Evolutionary conservation across 1,140 invertebrate genomes (phyloP).

Genomic region (Luehdorfia chinensis): DNA sequence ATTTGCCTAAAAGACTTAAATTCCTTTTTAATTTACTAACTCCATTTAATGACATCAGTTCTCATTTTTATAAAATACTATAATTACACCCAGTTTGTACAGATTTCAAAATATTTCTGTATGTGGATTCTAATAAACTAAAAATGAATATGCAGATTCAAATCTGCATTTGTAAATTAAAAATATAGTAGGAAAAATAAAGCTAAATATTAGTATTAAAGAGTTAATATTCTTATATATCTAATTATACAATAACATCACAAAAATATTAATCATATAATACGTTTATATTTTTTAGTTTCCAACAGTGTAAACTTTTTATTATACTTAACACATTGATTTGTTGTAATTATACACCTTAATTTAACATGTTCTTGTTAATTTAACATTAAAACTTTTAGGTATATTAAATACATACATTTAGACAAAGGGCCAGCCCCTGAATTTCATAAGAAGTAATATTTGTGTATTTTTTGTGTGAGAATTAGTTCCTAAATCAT

Average conservation of each 20-base stretch:
- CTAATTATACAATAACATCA: neutral
- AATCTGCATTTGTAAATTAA: too few relatives aligned
- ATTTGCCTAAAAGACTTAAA: too few relatives aligned
- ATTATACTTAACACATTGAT: neutral
- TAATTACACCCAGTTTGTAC: neutral
- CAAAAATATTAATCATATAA: neutral
- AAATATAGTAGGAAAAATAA: too few relatives aligned
- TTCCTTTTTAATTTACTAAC: too few relatives aligned
- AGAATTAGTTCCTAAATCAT: slow-evolving; percentile 13
- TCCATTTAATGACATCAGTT: neutral
- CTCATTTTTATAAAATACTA: neutral
- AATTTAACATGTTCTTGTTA: too few relatives aligned
- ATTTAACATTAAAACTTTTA: too few relatives aligned
- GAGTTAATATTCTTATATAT: neutral
- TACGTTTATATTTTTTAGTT: too few relatives aligned
- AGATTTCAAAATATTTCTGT: neutral
- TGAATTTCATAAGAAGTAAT: slow-evolving; percentile 43
- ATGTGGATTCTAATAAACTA: too few relatives aligned
- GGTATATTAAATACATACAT: too few relatives aligned
- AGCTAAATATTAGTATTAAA: neutral
- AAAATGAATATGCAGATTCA: too few relatives aligned
- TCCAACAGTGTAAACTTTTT: neutral
- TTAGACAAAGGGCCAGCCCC: slow-evolving; percentile 43
- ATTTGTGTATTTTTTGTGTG: slow-evolving; percentile 5
- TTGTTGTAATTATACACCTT: too few relatives aligned